These are phyloP conservation scores for Nymphalis polychloros DNA, from an alignment of 2,888 invertebrate species.

Conservation along the genomic window DNA sequence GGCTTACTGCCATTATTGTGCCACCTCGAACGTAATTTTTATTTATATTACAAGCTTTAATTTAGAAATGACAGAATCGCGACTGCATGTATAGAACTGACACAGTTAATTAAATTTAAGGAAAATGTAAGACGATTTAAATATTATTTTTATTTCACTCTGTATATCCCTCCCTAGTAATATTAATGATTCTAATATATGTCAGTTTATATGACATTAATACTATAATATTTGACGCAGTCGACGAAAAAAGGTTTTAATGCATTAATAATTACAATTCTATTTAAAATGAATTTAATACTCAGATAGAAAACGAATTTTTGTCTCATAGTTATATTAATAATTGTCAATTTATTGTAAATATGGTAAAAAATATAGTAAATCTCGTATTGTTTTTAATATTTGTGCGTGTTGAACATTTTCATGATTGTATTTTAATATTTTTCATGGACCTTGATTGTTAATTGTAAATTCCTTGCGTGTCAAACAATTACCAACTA, in stretches of 20 bases:
- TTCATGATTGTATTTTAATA: slow-evolving; percentile 37
- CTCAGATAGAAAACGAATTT: slow-evolving; percentile 16
- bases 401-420: slow-evolving; percentile 30
- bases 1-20: slow-evolving; percentile 55
- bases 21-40: slow-evolving; percentile 46
- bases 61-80: slow-evolving; percentile 20
- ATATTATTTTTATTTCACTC: background rate
- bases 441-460: slow-evolving; percentile 39
- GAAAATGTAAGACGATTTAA: background rate
- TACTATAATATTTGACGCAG: slow-evolving; percentile 7
- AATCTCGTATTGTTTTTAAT: slow-evolving; percentile 32
- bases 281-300: slow-evolving; percentile 29
- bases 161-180: background rate
- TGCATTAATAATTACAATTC: background rate
- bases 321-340: slow-evolving; percentile 33
- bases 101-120: background rate
- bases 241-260: slow-evolving; percentile 13
- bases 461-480: slow-evolving; percentile 65
- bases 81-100: slow-evolving; percentile 22
- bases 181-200: slow-evolving; percentile 2
- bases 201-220: background rate
- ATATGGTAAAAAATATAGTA: slow-evolving; percentile 30
- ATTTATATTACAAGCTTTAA: slow-evolving; percentile 36
- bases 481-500: slow-evolving; percentile 65
- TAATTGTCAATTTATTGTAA: slow-evolving; percentile 42